Evolutionary conservation across 37 sponge, comb jelly and placozoan genomes (phyloP).

Genomic region (Chondrilla cf. caribensis): DNA sequence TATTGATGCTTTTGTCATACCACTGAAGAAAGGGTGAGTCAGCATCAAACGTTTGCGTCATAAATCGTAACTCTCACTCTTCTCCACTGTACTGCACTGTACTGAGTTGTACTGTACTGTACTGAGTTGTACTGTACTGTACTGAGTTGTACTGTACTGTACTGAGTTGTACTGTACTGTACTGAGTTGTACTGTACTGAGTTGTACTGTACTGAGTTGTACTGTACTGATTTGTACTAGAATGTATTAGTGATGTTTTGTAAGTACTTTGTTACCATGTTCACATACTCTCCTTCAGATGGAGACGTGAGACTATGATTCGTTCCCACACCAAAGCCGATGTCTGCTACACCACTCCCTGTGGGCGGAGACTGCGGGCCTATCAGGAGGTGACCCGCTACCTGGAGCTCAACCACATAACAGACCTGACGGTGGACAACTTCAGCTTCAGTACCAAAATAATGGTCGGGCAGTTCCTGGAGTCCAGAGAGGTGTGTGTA

Average conservation of each 20-base stretch:
- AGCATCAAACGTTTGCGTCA: background rate
- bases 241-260: too few species aligned
- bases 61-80: background rate
- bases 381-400: slow-evolving; percentile 82
- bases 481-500: slow-evolving; percentile 22
- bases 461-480: slow-evolving; percentile 70
- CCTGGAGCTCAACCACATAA: slow-evolving; percentile 37
- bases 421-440: slow-evolving; percentile 61
- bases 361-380: slow-evolving; percentile 77
- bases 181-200: too few species aligned
- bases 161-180: too few species aligned
- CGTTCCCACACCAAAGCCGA: slow-evolving; percentile 56
- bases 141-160: too few species aligned
- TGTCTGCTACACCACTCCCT: slow-evolving; percentile 86
- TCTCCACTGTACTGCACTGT: background rate
- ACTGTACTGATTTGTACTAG: too few species aligned
- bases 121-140: too few species aligned
- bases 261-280: background rate
- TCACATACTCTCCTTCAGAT: slow-evolving; percentile 22
- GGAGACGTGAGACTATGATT: slow-evolving; percentile 57
- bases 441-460: slow-evolving; percentile 92
- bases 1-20: slow-evolving; percentile 38
- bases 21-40: slow-evolving; percentile 54
- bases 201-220: too few species aligned
- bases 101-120: too few species aligned